Conservation (phyloP, 2,113 vertebrate genomes). For the Pachyramphus minor region DNA sequence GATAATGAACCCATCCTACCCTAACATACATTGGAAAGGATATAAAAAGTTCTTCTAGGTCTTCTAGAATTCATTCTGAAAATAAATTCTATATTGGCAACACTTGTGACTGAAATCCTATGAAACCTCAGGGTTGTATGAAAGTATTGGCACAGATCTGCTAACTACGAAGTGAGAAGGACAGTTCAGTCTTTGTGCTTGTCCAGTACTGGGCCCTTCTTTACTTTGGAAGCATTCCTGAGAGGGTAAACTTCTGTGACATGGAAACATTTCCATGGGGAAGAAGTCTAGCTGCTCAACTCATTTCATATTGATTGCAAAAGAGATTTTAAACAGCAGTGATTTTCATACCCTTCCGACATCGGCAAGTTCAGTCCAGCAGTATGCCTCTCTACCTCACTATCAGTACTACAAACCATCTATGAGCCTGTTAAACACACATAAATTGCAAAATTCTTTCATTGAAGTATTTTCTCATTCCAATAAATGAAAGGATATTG, state of each 20-base stretch:
- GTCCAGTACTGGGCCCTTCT: not conserved
- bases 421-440: not conserved
- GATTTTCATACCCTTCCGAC: not conserved
- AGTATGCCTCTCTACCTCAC: not conserved
- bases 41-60: not conserved
- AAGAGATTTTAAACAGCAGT: not conserved
- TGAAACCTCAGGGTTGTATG: not conserved
- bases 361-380: not conserved
- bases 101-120: not conserved
- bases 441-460: not conserved
- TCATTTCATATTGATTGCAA: not conserved
- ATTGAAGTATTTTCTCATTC: not conserved
- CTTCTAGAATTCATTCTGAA: too few species aligned
- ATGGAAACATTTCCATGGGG: not conserved
- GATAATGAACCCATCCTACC: not conserved
- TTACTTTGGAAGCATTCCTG: not conserved
- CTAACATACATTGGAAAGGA: not conserved
- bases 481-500: not conserved
- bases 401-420: not conserved
- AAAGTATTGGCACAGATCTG: not conserved
- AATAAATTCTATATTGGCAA: not conserved
- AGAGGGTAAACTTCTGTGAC: not conserved
- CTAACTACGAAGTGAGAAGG: not conserved
- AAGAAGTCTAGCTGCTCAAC: not conserved
- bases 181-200: not conserved